A percentile compares a stretch with the other conserved stretches of the same genome.
Conservation (phyloP, 2,888 invertebrate genomes). For the Netelia fuscicornis region DNA sequence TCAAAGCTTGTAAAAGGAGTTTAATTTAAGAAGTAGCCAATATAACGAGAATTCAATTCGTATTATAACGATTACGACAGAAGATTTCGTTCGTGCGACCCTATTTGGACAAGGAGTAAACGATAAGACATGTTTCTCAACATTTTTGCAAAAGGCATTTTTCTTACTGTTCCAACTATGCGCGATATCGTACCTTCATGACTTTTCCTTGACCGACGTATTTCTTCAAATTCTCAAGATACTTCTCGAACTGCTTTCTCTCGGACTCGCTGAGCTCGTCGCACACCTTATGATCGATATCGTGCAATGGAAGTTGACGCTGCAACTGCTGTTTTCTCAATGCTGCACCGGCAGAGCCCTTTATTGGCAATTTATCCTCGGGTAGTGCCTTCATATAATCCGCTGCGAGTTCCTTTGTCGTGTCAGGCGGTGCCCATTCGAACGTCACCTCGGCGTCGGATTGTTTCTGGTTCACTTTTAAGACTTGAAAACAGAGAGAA, state of each 20-base stretch:
- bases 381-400: constrained; percentile 87
- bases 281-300: constrained; percentile 89
- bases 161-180: neutral
- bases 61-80: too few species aligned
- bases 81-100: neutral
- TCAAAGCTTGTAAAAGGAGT: too few species aligned
- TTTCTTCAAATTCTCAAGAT: constrained; percentile 88
- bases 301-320: constrained; percentile 94
- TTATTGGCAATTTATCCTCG: constrained; percentile 89
- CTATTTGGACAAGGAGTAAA: neutral
- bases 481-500: constrained; percentile 84
- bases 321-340: constrained; percentile 92
- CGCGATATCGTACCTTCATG: constrained; percentile 87
- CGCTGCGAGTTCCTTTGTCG: constrained; percentile 88
- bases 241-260: constrained; percentile 85
- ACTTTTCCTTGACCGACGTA: constrained; percentile 92
- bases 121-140: neutral
- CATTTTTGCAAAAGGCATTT: neutral
- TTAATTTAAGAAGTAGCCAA: too few species aligned
- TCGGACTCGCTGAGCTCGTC: constrained; percentile 86
- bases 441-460: constrained; percentile 88
- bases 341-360: constrained; percentile 92
- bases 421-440: constrained; percentile 92
- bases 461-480: constrained; percentile 87
- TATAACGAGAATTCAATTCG: too few species aligned